A percentile compares a stretch with the other conserved stretches of the same genome.
Evolutionary conservation across 2,888 invertebrate species (phyloP).

Genomic region (Clistopyga incitator): DNA sequence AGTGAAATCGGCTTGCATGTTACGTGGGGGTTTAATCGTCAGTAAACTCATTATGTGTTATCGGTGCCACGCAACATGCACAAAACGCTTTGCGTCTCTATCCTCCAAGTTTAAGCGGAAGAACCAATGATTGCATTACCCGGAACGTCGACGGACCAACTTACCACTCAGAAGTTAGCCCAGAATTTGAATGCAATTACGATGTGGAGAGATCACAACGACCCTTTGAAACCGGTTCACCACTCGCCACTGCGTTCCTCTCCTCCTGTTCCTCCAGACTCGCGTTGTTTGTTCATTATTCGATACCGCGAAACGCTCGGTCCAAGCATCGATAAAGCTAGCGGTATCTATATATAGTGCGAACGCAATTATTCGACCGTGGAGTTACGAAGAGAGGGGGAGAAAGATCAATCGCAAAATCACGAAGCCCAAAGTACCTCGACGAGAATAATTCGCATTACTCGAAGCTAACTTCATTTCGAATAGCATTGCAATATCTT

Average conservation of each 20-base stretch:
- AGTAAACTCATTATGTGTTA: neutral
- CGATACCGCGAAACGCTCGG: slow-evolving; percentile 39
- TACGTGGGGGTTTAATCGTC: neutral
- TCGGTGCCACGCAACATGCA: neutral
- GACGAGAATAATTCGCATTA: neutral
- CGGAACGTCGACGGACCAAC: slow-evolving; percentile 67
- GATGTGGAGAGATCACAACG: slow-evolving; percentile 34
- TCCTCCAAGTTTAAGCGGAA: slow-evolving; percentile 4
- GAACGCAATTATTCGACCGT: slow-evolving; percentile 33
- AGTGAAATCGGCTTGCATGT: too few species aligned
- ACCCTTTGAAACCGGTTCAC: slow-evolving; percentile 73
- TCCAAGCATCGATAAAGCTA: slow-evolving; percentile 45
- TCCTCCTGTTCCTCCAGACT: slow-evolving; percentile 30
- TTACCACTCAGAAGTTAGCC: slow-evolving; percentile 76
- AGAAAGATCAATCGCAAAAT: slow-evolving; percentile 10
- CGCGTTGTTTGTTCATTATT: slow-evolving; percentile 58
- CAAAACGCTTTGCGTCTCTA: slow-evolving; percentile 2
- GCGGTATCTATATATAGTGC: slow-evolving; percentile 18
- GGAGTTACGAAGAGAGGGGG: slow-evolving; percentile 9
- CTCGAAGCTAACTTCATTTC: neutral
- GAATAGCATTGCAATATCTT: neutral
- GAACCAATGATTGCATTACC: slow-evolving; percentile 73
- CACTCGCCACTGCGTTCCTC: slow-evolving; percentile 48
- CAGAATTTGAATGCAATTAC: slow-evolving; percentile 79
- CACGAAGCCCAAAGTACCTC: slow-evolving; percentile 8